Evolutionary conservation across 2,797 vertebrate species (phyloP), one percentile per base, ranked within the genome.

Genomic region (Clarias fuscus): DNA sequence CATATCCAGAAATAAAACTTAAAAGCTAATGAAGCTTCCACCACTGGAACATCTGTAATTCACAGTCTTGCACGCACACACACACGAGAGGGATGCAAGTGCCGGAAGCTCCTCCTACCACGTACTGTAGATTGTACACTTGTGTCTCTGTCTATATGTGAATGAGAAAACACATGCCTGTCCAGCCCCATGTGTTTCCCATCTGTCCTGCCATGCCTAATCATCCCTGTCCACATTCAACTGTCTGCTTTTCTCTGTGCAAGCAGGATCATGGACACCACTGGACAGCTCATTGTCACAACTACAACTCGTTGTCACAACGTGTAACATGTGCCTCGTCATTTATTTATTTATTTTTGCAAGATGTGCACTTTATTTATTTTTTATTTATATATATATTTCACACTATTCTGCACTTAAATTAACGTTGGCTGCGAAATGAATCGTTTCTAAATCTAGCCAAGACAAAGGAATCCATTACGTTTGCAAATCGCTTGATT

Each of bases 131-230:
- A 56, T 56, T 56, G 53, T 67, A 83, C 88, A 81, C 88, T 48
- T 7, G 59, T 83, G 85, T 67, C 82, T 88, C 76, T 88, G 80
- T 77, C 71, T n/a, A 37, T 20, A 22, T 67, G 71, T 71, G 11
- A 65, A 64, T 70, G 58, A 65, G 67, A 37, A 86, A 88, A 43
- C 61, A 77, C 86, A 70, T 73, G 86, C 58, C 84, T 88, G 83
- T 75, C 85, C 87, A 86, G 86, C 68, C 76, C 75, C 90, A 92
- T 89, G 86, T 91, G 90, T 89, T 90, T 88, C 86, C 78, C 88
- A 91, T 91, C 88, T 89, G 88, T 86, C 85, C 65, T 81, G 71
- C 83, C 75, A 88, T 18, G 84, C 78, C 81, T 82, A 75, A 83
- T 86, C 86, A 91, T 86, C 81, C 70, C 62, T 10, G 83, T 86